These are phyloP conservation scores for Anas platyrhynchos DNA, from an alignment of 2,113 vertebrate species.

Conservation along the genomic window DNA sequence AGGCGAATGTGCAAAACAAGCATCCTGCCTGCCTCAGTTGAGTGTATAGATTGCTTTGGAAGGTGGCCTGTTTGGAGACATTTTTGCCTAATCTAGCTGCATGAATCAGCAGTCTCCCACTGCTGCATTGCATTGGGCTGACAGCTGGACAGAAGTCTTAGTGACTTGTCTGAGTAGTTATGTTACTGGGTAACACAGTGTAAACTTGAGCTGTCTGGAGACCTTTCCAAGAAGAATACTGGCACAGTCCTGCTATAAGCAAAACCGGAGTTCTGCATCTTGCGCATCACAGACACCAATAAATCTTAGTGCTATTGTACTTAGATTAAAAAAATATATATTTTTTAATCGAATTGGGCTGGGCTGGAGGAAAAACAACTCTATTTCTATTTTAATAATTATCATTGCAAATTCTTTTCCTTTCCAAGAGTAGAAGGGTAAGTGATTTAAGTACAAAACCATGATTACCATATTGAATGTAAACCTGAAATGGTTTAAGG, in stretches of 20 bases:
- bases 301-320: background rate
- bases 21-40: background rate
- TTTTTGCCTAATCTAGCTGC: background rate
- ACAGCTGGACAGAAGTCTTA: background rate
- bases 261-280: background rate
- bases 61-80: background rate
- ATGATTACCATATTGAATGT: background rate
- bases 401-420: background rate
- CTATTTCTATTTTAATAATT: background rate
- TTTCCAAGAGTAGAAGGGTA: background rate
- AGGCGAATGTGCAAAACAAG: rapidly evolving
- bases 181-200: conserved; percentile 15
- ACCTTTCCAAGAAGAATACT: background rate
- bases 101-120: background rate
- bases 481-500: background rate
- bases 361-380: background rate
- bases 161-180: background rate
- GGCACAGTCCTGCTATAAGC: background rate
- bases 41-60: rapidly evolving
- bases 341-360: background rate
- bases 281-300: background rate
- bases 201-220: conserved; percentile 32
- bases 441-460: background rate
- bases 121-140: background rate
- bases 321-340: background rate